phyloP scores from a whole-genome alignment of 2,888 invertebrate species.

The Anticlea derivata region DNA sequence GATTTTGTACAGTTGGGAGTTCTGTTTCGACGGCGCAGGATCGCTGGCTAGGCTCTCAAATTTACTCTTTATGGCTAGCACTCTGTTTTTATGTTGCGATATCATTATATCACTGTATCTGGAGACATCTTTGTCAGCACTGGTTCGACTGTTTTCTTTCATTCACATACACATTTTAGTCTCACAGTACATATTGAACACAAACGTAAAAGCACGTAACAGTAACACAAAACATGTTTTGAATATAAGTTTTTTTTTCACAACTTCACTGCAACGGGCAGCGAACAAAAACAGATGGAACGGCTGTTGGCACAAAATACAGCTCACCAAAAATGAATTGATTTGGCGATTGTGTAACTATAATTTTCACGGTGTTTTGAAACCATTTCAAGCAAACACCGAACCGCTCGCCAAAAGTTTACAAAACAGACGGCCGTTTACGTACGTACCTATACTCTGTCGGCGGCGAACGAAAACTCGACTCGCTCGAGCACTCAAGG shows the following conservation, averaged over 20 bases:
- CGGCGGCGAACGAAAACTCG: too few relatives aligned
- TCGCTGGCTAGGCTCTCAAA: constrained; percentile 82
- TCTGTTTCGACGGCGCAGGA: constrained; percentile 46
- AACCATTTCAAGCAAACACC: background rate
- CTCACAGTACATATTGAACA: background rate
- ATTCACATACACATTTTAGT: constrained; percentile 5
- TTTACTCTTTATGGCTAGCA: constrained; percentile 86
- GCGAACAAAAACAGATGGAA: constrained; percentile 15
- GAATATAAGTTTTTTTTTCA: constrained; percentile 15
- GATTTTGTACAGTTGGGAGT: constrained; percentile 46
- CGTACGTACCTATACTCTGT: too few relatives aligned
- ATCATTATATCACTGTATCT: constrained; percentile 69
- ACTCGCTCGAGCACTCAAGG: background rate
- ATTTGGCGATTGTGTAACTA: background rate
- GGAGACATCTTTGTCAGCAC: constrained; percentile 58
- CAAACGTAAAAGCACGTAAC: background rate
- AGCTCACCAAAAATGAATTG: background rate
- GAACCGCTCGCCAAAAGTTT: constrained; percentile 7
- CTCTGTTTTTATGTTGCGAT: constrained; percentile 79
- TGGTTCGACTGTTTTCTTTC: constrained; percentile 4
- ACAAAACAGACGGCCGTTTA: constrained; percentile 8
- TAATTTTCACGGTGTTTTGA: constrained; percentile 16
- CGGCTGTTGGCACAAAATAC: constrained; percentile 4
- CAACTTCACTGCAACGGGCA: background rate
- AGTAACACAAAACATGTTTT: constrained; percentile 20